These are phyloP conservation scores for Actinostola sp. DNA, from an alignment of 92 coral and sea anemone genomes.

Conservation along the genomic window DNA sequence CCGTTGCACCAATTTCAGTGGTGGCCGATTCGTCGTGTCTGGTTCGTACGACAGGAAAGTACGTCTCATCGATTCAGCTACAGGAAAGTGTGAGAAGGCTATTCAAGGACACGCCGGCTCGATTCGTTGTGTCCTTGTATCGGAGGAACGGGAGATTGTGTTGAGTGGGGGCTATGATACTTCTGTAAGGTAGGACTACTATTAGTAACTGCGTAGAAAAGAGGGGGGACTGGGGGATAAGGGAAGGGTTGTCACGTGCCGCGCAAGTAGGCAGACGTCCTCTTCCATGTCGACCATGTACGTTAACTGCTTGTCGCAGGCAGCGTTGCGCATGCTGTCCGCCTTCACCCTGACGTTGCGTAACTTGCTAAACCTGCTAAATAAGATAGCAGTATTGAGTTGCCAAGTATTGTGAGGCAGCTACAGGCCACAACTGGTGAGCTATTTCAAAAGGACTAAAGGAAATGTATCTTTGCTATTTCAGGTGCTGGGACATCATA, in stretches of 20 bases:
- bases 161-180: slow-evolving; percentile 95
- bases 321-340: too few species aligned
- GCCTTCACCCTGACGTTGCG: too few species aligned
- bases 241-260: too few species aligned
- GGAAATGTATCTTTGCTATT: neutral
- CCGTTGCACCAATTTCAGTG: slow-evolving; percentile 80
- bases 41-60: slow-evolving; percentile 94
- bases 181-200: slow-evolving; percentile 72
- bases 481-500: slow-evolving; percentile 94
- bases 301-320: too few species aligned
- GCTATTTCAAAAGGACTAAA: too few species aligned
- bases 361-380: too few species aligned
- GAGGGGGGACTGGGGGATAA: too few species aligned
- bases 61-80: slow-evolving; percentile 72
- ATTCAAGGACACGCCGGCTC: slow-evolving; percentile 99
- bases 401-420: too few species aligned
- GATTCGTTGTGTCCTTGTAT: slow-evolving; percentile 78
- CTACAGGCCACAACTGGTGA: neutral
- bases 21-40: slow-evolving; percentile 84
- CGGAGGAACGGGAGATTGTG: slow-evolving; percentile 81
- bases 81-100: slow-evolving; percentile 81
- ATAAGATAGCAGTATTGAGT: too few species aligned
- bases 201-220: neutral
- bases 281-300: too few species aligned
- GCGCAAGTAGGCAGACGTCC: too few species aligned